Evolutionary conservation across 2,888 invertebrate species (phyloP), one percentile per base, ranked within the genome.

Genomic region (Arge pagana): DNA sequence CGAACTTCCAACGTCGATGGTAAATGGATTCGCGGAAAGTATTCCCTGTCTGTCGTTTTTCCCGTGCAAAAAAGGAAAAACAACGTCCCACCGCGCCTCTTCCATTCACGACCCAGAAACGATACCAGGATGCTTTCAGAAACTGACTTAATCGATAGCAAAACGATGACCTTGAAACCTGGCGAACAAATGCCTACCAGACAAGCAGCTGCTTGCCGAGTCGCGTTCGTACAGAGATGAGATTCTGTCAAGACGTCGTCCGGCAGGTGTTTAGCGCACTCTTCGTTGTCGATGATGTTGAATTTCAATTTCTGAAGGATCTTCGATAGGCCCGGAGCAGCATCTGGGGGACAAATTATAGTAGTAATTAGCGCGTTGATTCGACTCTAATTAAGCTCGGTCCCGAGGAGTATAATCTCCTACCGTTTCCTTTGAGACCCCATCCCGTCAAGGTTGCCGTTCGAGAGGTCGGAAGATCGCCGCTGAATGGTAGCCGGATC

Each of bases 291-390:
- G 23, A 45, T 45, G 8, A 45, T 10, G 15, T 10, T 33, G 15
- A 45, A 35, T 33, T 45, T 35, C 18, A 45, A 35, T 45, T 45
- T 45, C 45, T 35, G 45, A 21, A 45, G 45, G 3, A 23, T 33
- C 11, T 19, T 33, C 3, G 43, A 45, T 6, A 45, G 43, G 5
- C 35, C 45, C 24, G 5, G 33, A 35, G 24, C n/a, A n/a, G n/a
- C 45, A 5, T 45, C 45, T 45, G 30, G 21, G n/a, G n/a, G n/a
- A n/a, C n/a, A n/a, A n/a, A 33, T 35, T 7, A 45, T 13, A 23
- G 3, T 24, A 16, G 23, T 33, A 33, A 45, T 45, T 23, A 45
- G 23, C 33, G n/a, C 15, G 45, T 45, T 35, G 16, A 45, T 45
- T 45, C 35, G 35, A 23, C 23, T 33, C 45, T 45, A 23, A 11